A percentile compares a stretch with the other conserved stretches of the same genome.
These are phyloP conservation scores for Pristionchus entomophagus DNA, from an alignment of 2,888 invertebrate genomes.

Conservation along the genomic window DNA sequence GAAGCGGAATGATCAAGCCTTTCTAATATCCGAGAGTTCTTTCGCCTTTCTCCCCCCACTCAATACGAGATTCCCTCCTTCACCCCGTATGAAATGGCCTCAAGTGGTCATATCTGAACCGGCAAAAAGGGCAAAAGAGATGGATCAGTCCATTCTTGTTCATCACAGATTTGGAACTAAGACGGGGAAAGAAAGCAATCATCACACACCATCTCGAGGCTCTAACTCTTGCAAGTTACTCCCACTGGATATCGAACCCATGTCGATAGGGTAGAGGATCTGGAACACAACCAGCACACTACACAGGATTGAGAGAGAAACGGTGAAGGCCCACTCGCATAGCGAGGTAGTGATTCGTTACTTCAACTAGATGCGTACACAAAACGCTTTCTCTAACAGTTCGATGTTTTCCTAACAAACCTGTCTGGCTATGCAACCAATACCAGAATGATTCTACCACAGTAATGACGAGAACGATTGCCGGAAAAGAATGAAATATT, in stretches of 20 bases:
- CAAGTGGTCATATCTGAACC: background rate
- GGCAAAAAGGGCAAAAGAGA: conserved; percentile 33
- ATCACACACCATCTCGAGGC: conserved; percentile 38
- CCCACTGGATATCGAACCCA: no score
- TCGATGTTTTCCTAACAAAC: no score
- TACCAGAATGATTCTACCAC: background rate
- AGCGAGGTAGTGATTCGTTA: background rate
- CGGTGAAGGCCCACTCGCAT: background rate
- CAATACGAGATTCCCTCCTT: background rate
- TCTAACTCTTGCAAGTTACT: no score
- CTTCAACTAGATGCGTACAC: no score
- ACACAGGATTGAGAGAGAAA: background rate
- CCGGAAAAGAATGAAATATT: background rate
- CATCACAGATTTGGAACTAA: conserved; percentile 33
- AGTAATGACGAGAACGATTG: background rate
- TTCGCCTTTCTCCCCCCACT: background rate
- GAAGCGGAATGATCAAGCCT: background rate
- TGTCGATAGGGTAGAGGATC: background rate
- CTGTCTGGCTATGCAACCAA: no score
- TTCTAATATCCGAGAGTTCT: background rate
- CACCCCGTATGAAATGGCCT: background rate
- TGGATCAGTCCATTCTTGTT: conserved; percentile 41
- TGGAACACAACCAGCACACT: background rate
- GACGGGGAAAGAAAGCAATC: conserved; percentile 49
- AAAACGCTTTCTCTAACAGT: no score